Percentiles rank a stretch among this genome's conserved stretches.
Conservation (phyloP, 2,888 invertebrate species). For the Brachylomia viminalis region DNA sequence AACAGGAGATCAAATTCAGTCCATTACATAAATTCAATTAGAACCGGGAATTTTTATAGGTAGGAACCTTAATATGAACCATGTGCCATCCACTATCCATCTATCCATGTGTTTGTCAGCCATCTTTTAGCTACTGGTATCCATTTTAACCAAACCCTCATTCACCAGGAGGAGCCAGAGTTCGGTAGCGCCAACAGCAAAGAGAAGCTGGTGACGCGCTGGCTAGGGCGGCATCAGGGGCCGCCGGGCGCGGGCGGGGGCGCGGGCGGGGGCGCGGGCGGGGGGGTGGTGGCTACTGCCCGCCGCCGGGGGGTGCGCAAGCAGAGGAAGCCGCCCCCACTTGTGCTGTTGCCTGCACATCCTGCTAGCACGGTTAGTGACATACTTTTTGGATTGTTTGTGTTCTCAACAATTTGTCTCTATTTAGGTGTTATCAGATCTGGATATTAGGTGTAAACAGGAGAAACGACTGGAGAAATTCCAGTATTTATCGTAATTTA, state of each 20-base stretch:
- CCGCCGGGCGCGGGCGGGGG: slow-evolving; percentile 77
- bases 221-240: slow-evolving; percentile 88
- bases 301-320: slow-evolving; percentile 79
- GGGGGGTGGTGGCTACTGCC: slow-evolving; percentile 50
- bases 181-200: slow-evolving; percentile 89
- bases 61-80: not conserved
- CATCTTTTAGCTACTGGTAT: not conserved
- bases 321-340: slow-evolving; percentile 76
- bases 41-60: not conserved
- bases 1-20: not conserved
- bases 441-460: not conserved
- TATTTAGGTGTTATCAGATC: not conserved
- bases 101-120: no score
- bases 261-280: not conserved
- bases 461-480: not conserved
- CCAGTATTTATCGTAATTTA: not conserved
- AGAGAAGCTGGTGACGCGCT: slow-evolving; percentile 90
- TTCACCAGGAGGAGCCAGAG: slow-evolving; percentile 75
- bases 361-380: slow-evolving; percentile 86
- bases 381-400: not conserved
- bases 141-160: not conserved
- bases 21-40: no score
- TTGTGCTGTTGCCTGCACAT: slow-evolving; percentile 84
- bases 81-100: not conserved
- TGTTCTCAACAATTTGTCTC: no score